Conservation (phyloP, 2,113 vertebrate genomes). For the Tinamus guttatus region DNA sequence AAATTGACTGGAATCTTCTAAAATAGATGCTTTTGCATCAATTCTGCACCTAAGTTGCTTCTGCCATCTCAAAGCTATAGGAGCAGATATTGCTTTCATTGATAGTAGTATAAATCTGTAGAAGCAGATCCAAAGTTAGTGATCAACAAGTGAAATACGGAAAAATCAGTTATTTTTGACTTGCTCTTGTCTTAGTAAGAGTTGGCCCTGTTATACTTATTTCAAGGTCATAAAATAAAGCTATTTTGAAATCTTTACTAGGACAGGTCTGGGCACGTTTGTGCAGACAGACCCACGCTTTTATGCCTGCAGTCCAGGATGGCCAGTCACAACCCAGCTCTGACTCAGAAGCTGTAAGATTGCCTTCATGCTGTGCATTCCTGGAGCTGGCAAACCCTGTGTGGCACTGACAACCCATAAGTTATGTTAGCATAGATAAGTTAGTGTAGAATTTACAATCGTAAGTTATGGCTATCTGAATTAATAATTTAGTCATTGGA, state of each 20-base stretch:
- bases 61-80: background rate
- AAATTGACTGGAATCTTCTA: background rate
- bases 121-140: background rate
- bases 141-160: background rate
- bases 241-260: background rate
- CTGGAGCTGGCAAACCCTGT: background rate
- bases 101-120: background rate
- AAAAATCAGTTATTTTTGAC: background rate
- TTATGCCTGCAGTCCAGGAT: background rate
- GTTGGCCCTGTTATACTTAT: background rate
- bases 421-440: accelerated
- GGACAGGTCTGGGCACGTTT: background rate
- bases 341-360: background rate
- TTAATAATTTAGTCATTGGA: conserved; percentile 1
- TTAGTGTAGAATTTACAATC: background rate
- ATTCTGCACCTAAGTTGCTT: background rate
- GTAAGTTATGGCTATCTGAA: background rate
- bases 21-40: background rate
- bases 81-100: background rate
- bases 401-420: background rate
- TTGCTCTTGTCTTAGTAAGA: background rate
- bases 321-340: background rate
- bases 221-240: background rate
- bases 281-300: background rate
- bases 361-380: background rate